These are phyloP conservation scores for Rhinatrema bivittatum DNA, from an alignment of 2,797 vertebrate species.

Conservation along the genomic window DNA sequence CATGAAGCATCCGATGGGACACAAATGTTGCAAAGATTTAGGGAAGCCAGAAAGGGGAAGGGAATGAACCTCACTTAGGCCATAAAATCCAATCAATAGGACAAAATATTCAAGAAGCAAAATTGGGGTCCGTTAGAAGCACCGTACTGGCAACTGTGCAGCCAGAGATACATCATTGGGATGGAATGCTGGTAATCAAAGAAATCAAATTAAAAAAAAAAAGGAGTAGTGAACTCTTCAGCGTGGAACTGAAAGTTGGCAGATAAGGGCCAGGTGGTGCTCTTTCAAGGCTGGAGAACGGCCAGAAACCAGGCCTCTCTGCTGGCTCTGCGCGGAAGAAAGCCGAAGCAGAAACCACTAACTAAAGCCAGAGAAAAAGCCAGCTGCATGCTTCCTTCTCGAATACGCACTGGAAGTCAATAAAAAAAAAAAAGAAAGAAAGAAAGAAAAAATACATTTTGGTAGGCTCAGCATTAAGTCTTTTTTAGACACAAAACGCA, in stretches of 20 bases:
- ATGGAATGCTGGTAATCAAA: too few relatives aligned
- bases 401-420: background rate
- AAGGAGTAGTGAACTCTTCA: background rate
- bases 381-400: constrained; percentile 4
- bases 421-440: background rate
- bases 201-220: too few relatives aligned
- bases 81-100: too few relatives aligned
- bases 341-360: constrained; percentile 6
- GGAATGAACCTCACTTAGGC: too few relatives aligned
- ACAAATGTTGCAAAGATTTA: too few relatives aligned
- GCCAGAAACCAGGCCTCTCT: constrained; percentile 1
- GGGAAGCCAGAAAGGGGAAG: too few relatives aligned
- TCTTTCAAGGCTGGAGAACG: constrained; percentile 6
- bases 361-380: background rate
- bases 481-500: background rate
- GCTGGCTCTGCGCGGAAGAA: constrained; percentile 3
- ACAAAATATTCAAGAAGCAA: too few relatives aligned
- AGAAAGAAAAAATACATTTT: background rate
- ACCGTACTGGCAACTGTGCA: too few relatives aligned
- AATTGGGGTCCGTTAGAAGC: too few relatives aligned
- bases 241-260: constrained; percentile 2
- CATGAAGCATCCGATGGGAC: too few relatives aligned
- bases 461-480: too few relatives aligned
- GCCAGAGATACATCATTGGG: too few relatives aligned
- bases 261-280: constrained; percentile 4